A percentile compares a stretch with the other conserved stretches of the same genome.
These are phyloP conservation scores for Drosophila eugracilis DNA, from an alignment of 1,140 invertebrate genomes.

Conservation along the genomic window DNA sequence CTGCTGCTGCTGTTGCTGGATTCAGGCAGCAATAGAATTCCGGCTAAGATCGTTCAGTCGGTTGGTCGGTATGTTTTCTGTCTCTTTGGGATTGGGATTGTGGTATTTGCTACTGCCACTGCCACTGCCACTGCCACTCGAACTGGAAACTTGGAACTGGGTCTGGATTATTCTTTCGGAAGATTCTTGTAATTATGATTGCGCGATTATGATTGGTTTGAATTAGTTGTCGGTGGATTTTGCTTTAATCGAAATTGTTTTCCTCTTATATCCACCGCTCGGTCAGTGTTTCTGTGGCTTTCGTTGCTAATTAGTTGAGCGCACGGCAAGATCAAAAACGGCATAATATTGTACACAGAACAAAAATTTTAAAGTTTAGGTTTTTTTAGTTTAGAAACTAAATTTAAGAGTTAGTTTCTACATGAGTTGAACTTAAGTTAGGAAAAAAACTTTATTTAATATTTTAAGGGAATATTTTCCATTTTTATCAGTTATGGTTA, in stretches of 20 bases:
- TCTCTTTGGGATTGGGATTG: neutral
- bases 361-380: neutral
- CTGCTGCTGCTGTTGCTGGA: conserved; percentile 22
- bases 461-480: no score
- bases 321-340: conserved; percentile 50
- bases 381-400: neutral
- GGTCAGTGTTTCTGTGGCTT: conserved; percentile 28
- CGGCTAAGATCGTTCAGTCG: conserved; percentile 5
- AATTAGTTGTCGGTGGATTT: conserved; percentile 75
- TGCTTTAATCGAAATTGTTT: conserved; percentile 74
- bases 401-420: no score
- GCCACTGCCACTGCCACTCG: neutral
- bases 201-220: conserved; percentile 77
- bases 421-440: no score
- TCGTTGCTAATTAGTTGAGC: conserved; percentile 71
- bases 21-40: conserved; percentile 43
- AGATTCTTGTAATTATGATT: conserved; percentile 81
- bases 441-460: no score
- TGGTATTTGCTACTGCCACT: neutral
- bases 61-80: conserved; percentile 10
- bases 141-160: conserved; percentile 3
- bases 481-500: no score
- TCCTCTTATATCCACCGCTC: conserved; percentile 9
- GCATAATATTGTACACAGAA: conserved; percentile 4
- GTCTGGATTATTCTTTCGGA: conserved; percentile 52